These are phyloP conservation scores for Anolis apletophallus DNA, from an alignment of 2,797 vertebrate genomes.

Conservation along the genomic window DNA sequence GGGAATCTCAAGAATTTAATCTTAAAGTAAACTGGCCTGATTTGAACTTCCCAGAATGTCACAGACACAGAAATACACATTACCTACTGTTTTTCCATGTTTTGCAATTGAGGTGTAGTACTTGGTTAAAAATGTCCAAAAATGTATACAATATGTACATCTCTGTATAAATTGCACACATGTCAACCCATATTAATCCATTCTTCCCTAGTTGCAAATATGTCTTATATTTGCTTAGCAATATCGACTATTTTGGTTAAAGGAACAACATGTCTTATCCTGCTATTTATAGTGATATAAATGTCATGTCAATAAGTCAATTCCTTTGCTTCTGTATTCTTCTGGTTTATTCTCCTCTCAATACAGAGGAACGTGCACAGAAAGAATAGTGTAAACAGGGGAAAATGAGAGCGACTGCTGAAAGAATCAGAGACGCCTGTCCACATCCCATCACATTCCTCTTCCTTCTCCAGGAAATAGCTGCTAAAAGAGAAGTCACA, in stretches of 20 bases:
- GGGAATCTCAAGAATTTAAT: neutral
- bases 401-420: neutral
- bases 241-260: neutral
- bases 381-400: neutral
- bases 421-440: neutral
- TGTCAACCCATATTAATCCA: neutral
- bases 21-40: neutral
- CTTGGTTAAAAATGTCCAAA: neutral
- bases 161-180: neutral
- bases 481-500: neutral
- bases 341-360: neutral
- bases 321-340: neutral
- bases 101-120: neutral
- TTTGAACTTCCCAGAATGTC: neutral
- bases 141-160: neutral
- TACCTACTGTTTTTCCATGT: neutral
- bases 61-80: neutral
- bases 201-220: neutral
- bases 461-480: neutral
- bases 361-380: neutral
- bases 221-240: neutral
- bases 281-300: constrained; percentile 6
- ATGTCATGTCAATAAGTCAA: neutral
- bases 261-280: neutral
- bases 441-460: no score